phyloP scores from a whole-genome alignment of 2,888 invertebrate genomes.

The Thera britannica region DNA sequence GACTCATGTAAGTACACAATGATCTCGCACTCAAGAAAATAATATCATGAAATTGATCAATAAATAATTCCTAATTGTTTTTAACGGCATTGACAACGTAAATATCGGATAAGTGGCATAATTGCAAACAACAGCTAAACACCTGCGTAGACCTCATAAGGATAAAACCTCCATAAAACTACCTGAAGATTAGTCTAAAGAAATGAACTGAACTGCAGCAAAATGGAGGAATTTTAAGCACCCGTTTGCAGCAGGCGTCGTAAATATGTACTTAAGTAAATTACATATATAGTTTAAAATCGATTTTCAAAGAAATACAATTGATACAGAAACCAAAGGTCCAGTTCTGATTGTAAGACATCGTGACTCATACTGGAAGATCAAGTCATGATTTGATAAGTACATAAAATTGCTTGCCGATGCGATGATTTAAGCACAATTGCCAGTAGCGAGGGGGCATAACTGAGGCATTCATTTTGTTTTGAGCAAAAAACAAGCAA shows the following conservation, averaged over 20 bases:
- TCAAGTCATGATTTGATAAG: conserved; percentile 27
- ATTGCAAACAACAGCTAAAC: conserved; percentile 27
- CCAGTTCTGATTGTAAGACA: conserved; percentile 4
- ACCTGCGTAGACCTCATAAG: conserved; percentile 19
- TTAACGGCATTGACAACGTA: conserved; percentile 29
- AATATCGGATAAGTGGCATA: conserved; percentile 29
- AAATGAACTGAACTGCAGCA: conserved; percentile 7
- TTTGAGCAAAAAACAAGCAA: conserved; percentile 40
- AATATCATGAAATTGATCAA: conserved; percentile 41
- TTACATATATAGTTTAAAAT: neutral
- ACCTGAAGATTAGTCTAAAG: conserved; percentile 8
- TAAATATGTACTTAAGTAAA: neutral
- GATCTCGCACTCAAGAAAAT: neutral
- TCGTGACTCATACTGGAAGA: conserved; percentile 14
- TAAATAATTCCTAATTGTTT: conserved; percentile 46
- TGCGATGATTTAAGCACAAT: conserved; percentile 25
- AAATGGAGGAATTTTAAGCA: neutral
- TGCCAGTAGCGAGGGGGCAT: conserved; percentile 16
- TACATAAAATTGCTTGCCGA: conserved; percentile 27
- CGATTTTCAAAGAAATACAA: neutral
- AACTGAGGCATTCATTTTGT: conserved; percentile 32
- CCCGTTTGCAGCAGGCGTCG: neutral
- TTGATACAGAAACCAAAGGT: conserved; percentile 5
- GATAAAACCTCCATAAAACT: conserved; percentile 8
- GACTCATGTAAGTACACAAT: neutral